Percentiles rank a stretch among this genome's conserved stretches.
These are phyloP conservation scores for Corythaixoides concolor DNA, from an alignment of 2,113 vertebrate genomes.

Conservation along the genomic window DNA sequence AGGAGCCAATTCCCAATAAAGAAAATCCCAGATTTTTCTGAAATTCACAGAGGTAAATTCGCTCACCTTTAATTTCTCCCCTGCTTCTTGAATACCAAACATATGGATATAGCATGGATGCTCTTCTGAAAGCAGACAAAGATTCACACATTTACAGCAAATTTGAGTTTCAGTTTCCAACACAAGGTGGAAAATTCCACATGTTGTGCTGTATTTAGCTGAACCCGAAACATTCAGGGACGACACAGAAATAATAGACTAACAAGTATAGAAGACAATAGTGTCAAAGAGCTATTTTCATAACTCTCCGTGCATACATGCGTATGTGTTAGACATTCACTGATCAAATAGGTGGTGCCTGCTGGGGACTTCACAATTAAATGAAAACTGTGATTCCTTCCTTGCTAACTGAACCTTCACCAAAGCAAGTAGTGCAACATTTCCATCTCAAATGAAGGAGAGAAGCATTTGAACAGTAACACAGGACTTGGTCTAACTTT, in stretches of 20 bases:
- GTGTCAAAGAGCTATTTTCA: not conserved
- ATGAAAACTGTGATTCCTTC: not conserved
- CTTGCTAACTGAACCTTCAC: not conserved
- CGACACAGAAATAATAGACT: not conserved
- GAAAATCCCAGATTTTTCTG: not conserved
- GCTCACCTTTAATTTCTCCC: not conserved
- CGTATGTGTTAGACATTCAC: rapidly evolving
- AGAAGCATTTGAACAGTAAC: not conserved
- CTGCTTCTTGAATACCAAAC: not conserved
- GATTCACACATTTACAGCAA: not conserved
- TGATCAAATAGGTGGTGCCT: not conserved
- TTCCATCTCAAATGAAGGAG: not conserved
- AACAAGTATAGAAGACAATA: not conserved
- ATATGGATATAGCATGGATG: not conserved
- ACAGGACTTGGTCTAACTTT: not conserved
- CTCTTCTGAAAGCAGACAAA: not conserved
- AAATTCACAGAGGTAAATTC: not conserved
- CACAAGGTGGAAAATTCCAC: not conserved
- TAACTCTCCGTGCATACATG: rapidly evolving
- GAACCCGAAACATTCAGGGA: not conserved
- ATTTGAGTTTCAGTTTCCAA: not conserved
- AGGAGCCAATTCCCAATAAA: not conserved
- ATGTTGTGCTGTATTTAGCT: not conserved
- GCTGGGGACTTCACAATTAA: not conserved
- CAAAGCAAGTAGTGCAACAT: not conserved